These are phyloP conservation scores for Corythornis madagascariensis DNA, from an alignment of 2,113 vertebrate genomes.

Conservation along the genomic window DNA sequence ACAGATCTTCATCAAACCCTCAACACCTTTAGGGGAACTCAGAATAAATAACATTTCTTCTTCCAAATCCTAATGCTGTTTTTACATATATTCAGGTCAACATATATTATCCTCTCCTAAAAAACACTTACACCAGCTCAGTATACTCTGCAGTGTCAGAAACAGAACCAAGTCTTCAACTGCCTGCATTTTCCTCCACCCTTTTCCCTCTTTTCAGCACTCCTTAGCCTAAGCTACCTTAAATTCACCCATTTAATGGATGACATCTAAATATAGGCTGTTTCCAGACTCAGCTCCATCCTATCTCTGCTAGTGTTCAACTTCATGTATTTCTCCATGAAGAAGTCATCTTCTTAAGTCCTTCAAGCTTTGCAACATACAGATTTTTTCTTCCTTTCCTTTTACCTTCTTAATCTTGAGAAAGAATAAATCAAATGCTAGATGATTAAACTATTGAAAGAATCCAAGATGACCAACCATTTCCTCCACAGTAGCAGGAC, in stretches of 20 bases:
- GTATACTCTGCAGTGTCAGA: neutral
- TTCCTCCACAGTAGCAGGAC: constrained; percentile 90
- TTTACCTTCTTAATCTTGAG: neutral
- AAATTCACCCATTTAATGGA: neutral
- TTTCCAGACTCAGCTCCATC: neutral
- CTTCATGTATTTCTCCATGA: neutral
- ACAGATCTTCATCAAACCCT: neutral
- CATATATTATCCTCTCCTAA: neutral
- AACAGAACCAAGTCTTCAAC: neutral
- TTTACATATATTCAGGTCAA: neutral
- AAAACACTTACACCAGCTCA: neutral
- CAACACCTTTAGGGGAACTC: neutral
- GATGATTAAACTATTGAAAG: neutral
- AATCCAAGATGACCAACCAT: constrained; percentile 73
- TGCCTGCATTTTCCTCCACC: rapidly evolving
- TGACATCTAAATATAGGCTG: neutral
- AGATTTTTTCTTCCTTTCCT: neutral
- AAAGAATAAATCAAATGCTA: neutral
- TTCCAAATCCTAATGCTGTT: neutral
- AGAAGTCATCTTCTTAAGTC: neutral
- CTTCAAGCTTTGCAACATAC: neutral
- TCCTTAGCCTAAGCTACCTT: neutral
- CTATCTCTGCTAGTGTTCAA: neutral
- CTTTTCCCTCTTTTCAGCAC: neutral
- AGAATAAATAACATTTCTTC: neutral